Percentiles rank a stretch among this genome's conserved stretches.
Evolutionary conservation across 2,888 invertebrate species (phyloP).

Genomic region (Auanema freiburgensis): DNA sequence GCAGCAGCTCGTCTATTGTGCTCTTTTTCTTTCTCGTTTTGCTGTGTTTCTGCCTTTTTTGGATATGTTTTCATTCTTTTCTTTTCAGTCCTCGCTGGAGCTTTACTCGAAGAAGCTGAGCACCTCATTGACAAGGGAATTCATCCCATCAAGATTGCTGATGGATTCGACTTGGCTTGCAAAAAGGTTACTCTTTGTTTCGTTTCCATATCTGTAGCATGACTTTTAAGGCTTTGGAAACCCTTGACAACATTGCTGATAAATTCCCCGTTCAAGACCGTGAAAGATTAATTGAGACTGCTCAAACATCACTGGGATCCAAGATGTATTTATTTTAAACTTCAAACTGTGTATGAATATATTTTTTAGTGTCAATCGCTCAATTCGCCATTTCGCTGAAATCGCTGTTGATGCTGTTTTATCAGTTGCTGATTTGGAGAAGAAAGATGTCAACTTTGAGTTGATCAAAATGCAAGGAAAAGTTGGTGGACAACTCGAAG

Average conservation of each 20-base stretch:
- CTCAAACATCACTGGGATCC: conserved; percentile 96
- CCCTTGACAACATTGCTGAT: conserved; percentile 82
- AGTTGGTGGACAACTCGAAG: conserved; percentile 90
- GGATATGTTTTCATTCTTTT: background rate
- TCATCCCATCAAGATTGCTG: conserved; percentile 96
- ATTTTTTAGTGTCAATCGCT: conserved; percentile 80
- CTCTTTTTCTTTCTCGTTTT: conserved; percentile 5
- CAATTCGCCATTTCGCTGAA: conserved; percentile 94
- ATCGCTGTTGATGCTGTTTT: conserved; percentile 97
- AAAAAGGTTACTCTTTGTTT: conserved; percentile 71
- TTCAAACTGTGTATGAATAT: background rate
- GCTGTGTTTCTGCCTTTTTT: background rate
- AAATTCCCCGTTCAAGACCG: conserved; percentile 82
- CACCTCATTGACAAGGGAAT: conserved; percentile 90
- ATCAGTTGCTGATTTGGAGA: conserved; percentile 89
- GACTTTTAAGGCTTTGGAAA: conserved; percentile 45
- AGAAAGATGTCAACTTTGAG: conserved; percentile 96
- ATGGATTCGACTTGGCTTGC: conserved; percentile 96
- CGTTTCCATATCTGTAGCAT: background rate
- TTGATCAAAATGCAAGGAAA: conserved; percentile 97
- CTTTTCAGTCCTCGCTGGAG: conserved; percentile 76
- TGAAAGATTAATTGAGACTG: conserved; percentile 87
- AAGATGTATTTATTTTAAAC: conserved; percentile 75
- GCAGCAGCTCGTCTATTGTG: conserved; percentile 5
- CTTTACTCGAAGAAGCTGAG: conserved; percentile 91